Evolutionary conservation across 1,140 invertebrate species (phyloP), one percentile per base, ranked within the genome.

Genomic region (Eriosoma lanigerum): DNA sequence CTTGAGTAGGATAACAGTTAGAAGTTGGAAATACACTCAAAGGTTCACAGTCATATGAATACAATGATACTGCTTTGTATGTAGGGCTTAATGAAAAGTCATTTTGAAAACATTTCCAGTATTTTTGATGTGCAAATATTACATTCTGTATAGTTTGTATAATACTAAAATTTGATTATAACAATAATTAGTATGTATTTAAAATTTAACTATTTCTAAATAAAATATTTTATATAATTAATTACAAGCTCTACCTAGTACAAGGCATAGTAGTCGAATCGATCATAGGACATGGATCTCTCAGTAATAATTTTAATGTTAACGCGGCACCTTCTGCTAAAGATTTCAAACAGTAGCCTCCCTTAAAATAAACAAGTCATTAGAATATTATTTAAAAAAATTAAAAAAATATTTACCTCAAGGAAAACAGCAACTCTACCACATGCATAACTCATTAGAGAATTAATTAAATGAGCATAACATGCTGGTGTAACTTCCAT

Each of bases 321-420:
- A 96, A 86, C 17, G 94, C 94, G 50, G 94, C 95, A 64, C 92
- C 91, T 89, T 98, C 96, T 0, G 95, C 90, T 81, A 98, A 87
- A 0, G 96, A 96, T 66, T 93, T 90, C n/a, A 96, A 83, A 85
- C 93, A 97, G 86, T 98, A 98, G 29, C 96, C 96, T 80, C 96
- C 96, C 91, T 92, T 80, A 52, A 86, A 58, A 83, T 84, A 81
- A 80, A 60, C 3, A 82, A n/a, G 21, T 64, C 50, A 52, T 48
- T 38, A 78, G 0, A 60, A 24, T 76, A 48, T 44, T 60, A 46
- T 44, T 26, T 21, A 44, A 76, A 24, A 12, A 1, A 3, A 44
- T 17, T 38, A 26, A 10, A 72, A 29, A 50, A 29, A 29, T n/a
- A 72, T n/a, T 52, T 84, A 89, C 88, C 84, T 98, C 96, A 46